Evolutionary conservation across 1,140 invertebrate genomes (phyloP).

Genomic region (Rhizoglyphus robini): DNA sequence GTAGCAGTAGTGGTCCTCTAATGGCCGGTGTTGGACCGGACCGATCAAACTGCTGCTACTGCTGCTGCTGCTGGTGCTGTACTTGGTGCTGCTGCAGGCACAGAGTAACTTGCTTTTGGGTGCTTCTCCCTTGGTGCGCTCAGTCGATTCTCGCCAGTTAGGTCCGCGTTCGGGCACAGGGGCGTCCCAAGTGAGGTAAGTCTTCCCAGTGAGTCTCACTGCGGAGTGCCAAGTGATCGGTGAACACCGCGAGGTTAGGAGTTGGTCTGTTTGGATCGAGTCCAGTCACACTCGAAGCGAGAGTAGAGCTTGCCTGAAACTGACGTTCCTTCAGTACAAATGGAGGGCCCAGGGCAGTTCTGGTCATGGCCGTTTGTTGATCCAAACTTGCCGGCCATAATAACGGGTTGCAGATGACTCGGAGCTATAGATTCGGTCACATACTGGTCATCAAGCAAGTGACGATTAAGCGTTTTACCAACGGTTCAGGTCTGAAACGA

Average conservation of each 20-base stretch:
- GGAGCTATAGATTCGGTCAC: neutral
- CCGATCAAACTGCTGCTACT: neutral
- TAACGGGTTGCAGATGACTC: neutral
- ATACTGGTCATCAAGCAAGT: too few relatives aligned
- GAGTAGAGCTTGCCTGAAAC: neutral
- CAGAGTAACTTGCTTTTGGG: neutral
- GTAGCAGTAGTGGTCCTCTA: neutral
- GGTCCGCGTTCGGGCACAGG: slow-evolving; percentile 9
- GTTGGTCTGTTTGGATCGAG: neutral
- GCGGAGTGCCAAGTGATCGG: neutral
- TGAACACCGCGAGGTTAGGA: neutral
- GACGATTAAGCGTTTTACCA: too few relatives aligned
- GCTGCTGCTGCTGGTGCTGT: neutral
- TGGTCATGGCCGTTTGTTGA: neutral
- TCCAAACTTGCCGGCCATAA: neutral
- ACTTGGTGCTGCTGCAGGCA: neutral
- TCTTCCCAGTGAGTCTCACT: neutral
- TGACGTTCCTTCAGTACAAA: neutral
- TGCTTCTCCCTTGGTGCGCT: neutral
- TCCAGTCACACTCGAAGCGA: too few relatives aligned
- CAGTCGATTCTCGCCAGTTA: neutral
- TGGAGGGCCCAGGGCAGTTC: neutral
- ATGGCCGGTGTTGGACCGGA: neutral
- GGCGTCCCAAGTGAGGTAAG: neutral
- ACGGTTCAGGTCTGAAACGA: too few relatives aligned